Evolutionary conservation across 1,140 invertebrate species (phyloP).

Genomic region (Trichogramma pretiosum): DNA sequence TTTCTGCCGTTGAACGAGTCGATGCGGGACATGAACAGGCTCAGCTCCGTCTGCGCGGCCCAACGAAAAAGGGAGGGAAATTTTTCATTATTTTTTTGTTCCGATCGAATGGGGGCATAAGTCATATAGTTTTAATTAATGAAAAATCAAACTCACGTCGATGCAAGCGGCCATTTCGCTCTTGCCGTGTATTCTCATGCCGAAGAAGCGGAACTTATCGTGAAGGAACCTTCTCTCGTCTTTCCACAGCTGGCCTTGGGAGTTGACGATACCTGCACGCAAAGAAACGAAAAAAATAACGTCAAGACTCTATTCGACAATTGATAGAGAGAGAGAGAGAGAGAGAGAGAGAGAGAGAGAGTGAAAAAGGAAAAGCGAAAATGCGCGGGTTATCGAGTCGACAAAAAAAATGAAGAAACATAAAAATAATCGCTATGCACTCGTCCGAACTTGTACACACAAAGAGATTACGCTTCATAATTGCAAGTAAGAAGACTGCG

Average conservation of each 20-base stretch:
- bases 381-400: not conserved
- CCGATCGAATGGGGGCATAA: no score
- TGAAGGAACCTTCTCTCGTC: constrained; percentile 85
- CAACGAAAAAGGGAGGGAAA: no score
- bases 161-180: constrained; percentile 78
- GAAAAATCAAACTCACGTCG: constrained; percentile 71
- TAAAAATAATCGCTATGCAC: no score
- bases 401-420: no score
- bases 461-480: no score
- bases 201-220: constrained; percentile 77
- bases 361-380: no score
- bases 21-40: constrained; percentile 59
- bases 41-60: constrained; percentile 70
- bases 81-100: no score
- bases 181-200: constrained; percentile 74
- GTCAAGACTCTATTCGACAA: not conserved
- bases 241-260: constrained; percentile 84
- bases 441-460: no score
- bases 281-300: not conserved
- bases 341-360: no score
- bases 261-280: constrained; percentile 77
- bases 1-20: constrained; percentile 51
- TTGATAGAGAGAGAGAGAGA: no score
- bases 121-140: no score
- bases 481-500: no score